Percentiles rank a stretch among this genome's conserved stretches.
Conservation (phyloP, 2,888 invertebrate genomes). For the Dichetophora obliterata region DNA sequence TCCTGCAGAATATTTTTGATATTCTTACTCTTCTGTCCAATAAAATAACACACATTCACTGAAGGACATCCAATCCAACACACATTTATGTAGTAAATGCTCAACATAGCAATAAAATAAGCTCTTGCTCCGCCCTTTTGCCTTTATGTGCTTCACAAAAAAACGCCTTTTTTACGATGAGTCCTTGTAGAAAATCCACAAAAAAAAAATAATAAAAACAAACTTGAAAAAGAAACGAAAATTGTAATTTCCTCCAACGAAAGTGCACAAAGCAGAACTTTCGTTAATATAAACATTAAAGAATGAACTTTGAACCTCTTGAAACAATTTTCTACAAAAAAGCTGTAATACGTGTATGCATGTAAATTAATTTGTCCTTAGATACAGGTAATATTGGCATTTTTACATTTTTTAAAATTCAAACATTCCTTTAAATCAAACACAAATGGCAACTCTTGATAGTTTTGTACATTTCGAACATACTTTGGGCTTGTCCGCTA, state of each 20-base stretch:
- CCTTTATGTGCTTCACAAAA: conserved; percentile 21
- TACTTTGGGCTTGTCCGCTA: neutral
- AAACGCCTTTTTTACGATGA: conserved; percentile 14
- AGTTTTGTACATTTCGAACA: no score
- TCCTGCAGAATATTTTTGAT: no score
- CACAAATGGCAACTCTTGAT: neutral
- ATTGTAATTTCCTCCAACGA: neutral
- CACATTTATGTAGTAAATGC: neutral
- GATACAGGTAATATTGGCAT: neutral
- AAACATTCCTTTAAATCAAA: neutral
- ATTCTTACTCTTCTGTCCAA: no score
- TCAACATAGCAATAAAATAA: conserved; percentile 29
- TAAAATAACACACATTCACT: no score
- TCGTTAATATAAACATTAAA: neutral
- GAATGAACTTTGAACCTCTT: neutral
- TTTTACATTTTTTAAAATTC: neutral
- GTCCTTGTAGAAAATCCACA: neutral
- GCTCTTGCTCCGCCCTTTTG: conserved; percentile 43
- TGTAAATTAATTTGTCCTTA: neutral
- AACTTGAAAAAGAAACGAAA: neutral
- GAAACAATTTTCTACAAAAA: no score
- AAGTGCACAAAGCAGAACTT: neutral
- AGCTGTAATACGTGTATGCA: no score
- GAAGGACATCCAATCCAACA: conserved; percentile 14
- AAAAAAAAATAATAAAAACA: no score